Percentiles rank a stretch among this genome's conserved stretches.
Evolutionary conservation across 1,140 invertebrate genomes (phyloP).

Genomic region (Drosophila virilis): DNA sequence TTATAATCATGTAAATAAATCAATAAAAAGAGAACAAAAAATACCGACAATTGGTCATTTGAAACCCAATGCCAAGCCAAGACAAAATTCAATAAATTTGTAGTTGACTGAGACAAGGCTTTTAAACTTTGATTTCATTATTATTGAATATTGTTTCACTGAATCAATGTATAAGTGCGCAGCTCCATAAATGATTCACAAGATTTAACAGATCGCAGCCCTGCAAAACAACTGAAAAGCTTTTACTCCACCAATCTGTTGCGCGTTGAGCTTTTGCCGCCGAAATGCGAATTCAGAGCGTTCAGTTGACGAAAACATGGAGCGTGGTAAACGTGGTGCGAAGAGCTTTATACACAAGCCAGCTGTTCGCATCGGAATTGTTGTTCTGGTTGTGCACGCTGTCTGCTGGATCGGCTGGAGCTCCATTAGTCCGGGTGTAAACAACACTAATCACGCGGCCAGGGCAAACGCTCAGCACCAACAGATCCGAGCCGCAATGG

Average conservation of each 20-base stretch:
- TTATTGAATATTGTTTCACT: not conserved
- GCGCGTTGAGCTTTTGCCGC: not conserved
- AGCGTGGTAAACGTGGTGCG: constrained; percentile 27
- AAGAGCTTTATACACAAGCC: constrained; percentile 44
- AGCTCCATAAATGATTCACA: not conserved
- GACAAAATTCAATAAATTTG: too few species aligned
- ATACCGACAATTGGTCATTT: too few species aligned
- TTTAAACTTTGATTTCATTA: not conserved
- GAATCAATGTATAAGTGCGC: not conserved
- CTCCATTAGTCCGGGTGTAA: constrained; percentile 37
- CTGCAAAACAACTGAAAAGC: not conserved
- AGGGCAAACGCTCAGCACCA: constrained; percentile 45
- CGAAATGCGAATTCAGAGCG: not conserved
- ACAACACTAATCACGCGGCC: constrained; percentile 17
- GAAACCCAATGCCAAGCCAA: too few species aligned
- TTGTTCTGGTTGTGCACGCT: constrained; percentile 61
- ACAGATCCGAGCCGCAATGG: constrained; percentile 40
- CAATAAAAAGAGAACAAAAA: too few species aligned
- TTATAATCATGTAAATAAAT: too few species aligned
- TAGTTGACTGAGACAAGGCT: too few species aligned
- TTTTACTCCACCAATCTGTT: not conserved
- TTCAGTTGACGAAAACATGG: constrained; percentile 49
- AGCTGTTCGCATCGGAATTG: constrained; percentile 60
- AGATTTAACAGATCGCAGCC: not conserved
- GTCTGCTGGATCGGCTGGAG: constrained; percentile 65